Evolutionary conservation across 2,797 vertebrate genomes (phyloP).

Genomic region (Eulemur albifrons): DNA sequence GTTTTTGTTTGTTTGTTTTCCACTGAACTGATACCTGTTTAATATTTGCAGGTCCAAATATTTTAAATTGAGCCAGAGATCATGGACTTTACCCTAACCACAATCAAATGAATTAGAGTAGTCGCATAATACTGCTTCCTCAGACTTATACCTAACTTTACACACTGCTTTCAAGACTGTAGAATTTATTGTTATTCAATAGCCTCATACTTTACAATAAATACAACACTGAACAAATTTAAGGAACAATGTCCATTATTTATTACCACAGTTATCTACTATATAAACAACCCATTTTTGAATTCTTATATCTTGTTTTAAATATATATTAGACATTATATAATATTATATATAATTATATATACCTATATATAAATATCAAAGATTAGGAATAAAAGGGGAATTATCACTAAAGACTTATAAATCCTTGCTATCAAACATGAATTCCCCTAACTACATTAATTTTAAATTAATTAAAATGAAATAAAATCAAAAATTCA

Average conservation of each 20-base stretch:
- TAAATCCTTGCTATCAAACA: not conserved
- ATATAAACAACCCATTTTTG: not conserved
- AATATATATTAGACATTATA: not conserved
- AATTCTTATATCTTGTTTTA: not conserved
- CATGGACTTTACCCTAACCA: not conserved
- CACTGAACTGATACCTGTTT: not conserved
- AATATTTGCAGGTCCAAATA: not conserved
- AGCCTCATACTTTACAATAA: not conserved
- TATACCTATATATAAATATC: not conserved
- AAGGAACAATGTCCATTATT: not conserved
- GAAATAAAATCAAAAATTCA: not conserved
- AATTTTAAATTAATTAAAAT: not conserved
- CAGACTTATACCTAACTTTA: not conserved
- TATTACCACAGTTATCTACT: not conserved
- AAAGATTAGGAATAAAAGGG: not conserved
- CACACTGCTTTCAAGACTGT: not conserved
- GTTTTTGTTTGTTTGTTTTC: not conserved
- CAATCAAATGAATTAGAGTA: not conserved
- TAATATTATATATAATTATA: no score
- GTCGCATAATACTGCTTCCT: not conserved
- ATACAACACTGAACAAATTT: not conserved
- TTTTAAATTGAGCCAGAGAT: not conserved
- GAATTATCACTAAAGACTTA: not conserved
- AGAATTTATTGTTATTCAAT: constrained; percentile 11
- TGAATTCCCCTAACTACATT: not conserved